Evolutionary conservation across 2,113 vertebrate genomes (phyloP).

Genomic region (Actenoides lindsayi): DNA sequence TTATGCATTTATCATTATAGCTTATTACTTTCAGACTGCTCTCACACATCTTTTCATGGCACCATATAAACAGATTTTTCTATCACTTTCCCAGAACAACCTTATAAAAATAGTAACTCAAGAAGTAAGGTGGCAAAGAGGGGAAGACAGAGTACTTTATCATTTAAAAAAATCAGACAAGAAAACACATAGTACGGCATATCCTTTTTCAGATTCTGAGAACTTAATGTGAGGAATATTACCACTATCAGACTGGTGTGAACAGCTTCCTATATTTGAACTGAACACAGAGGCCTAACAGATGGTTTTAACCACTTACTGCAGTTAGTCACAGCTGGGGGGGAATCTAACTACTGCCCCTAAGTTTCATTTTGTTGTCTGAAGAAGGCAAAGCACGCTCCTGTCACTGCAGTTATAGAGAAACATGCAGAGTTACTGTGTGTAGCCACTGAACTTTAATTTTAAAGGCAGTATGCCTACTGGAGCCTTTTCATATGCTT

Average conservation of each 20-base stretch:
- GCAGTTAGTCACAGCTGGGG: not conserved
- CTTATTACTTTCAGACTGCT: conserved; percentile 12
- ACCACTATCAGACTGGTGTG: not conserved
- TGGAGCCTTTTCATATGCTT: not conserved
- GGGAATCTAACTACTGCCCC: not conserved
- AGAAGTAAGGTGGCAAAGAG: not conserved
- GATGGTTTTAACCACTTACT: not conserved
- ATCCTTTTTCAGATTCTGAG: not conserved
- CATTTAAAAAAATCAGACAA: not conserved
- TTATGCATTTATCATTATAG: conserved; percentile 31
- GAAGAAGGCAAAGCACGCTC: not conserved
- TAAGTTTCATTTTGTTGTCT: not conserved
- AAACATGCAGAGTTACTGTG: not conserved
- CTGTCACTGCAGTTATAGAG: not conserved
- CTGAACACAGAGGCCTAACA: not conserved
- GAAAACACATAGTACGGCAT: not conserved
- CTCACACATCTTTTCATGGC: not conserved
- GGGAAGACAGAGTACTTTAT: not conserved
- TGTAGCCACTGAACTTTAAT: not conserved
- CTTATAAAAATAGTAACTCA: not conserved
- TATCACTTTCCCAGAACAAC: not conserved
- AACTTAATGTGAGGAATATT: not conserved
- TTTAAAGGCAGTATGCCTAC: not conserved
- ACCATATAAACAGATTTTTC: conserved; percentile 6
- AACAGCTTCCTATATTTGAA: not conserved